Evolutionary conservation across 2,113 vertebrate genomes (phyloP).

Genomic region (Bombycilla garrulus): DNA sequence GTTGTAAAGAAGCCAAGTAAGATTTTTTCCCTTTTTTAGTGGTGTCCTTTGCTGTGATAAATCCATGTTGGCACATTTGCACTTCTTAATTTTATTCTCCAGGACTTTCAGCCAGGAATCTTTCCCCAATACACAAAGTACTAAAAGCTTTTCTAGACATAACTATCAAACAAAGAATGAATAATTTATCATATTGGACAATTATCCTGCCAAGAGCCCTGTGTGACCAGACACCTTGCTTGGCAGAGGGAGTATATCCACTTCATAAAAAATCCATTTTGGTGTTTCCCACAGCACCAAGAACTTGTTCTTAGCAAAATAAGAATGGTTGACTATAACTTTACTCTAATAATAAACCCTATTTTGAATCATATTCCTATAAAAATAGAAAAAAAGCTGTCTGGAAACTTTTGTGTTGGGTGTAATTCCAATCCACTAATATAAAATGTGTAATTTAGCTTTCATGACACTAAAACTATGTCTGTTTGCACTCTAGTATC

Average conservation of each 20-base stretch:
- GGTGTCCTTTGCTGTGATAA: background rate
- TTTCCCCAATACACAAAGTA: background rate
- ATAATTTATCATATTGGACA: background rate
- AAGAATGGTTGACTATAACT: background rate
- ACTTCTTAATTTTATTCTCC: background rate
- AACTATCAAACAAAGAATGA: background rate
- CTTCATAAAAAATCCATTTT: background rate
- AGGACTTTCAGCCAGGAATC: background rate
- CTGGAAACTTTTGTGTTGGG: background rate
- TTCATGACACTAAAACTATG: background rate
- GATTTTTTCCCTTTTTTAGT: background rate
- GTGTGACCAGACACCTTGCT: background rate
- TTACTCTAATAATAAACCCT: background rate
- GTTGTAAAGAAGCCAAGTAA: background rate
- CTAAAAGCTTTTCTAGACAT: background rate
- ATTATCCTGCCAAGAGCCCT: background rate
- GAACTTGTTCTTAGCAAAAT: background rate
- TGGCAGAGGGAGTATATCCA: background rate
- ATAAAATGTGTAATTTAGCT: background rate
- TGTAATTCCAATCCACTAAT: background rate
- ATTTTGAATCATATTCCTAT: background rate
- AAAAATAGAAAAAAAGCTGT: background rate
- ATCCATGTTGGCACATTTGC: background rate
- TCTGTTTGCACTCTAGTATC: background rate
- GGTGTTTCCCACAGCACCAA: background rate